These are phyloP conservation scores for Mormyrus iriodes DNA, from an alignment of 2,113 vertebrate genomes.

Conservation along the genomic window DNA sequence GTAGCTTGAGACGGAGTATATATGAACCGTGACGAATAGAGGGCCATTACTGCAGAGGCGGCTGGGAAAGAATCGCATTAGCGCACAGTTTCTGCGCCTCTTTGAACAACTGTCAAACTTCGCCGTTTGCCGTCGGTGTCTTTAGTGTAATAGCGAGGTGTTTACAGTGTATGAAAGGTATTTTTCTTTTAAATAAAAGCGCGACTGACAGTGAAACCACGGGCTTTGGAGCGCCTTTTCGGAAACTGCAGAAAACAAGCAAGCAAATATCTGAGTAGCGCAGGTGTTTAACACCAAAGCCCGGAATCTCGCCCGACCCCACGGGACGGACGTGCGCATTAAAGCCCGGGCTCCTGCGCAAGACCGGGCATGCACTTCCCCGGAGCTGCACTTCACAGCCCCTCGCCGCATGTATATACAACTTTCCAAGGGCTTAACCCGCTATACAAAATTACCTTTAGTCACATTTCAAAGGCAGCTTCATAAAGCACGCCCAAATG, in stretches of 20 bases:
- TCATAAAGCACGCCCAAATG: constrained; percentile 53
- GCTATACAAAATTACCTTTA: constrained; percentile 32
- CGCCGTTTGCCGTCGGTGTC: background rate
- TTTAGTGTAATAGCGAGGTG: constrained; percentile 9
- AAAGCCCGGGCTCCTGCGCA: constrained; percentile 26
- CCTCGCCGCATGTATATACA: constrained; percentile 39
- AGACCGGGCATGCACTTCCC: constrained; percentile 43
- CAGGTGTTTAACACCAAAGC: constrained; percentile 19
- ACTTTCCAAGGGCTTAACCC: constrained; percentile 34
- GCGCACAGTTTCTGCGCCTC: background rate
- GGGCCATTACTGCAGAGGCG: background rate
- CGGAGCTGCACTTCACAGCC: constrained; percentile 26
- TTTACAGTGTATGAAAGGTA: constrained; percentile 17
- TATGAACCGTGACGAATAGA: background rate
- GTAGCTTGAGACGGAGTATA: background rate
- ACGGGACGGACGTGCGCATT: background rate
- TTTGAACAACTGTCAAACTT: background rate
- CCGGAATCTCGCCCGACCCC: constrained; percentile 9
- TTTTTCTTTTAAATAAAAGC: background rate
- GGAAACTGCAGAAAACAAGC: constrained; percentile 3
- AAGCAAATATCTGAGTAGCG: background rate
- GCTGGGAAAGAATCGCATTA: background rate
- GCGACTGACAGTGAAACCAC: constrained; percentile 6
- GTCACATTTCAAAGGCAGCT: constrained; percentile 44
- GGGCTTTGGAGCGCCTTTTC: constrained; percentile 1